Evolutionary conservation across 2,888 invertebrate genomes (phyloP), one percentile per base, ranked within the genome.

Genomic region (Neocrepidodera transversa): DNA sequence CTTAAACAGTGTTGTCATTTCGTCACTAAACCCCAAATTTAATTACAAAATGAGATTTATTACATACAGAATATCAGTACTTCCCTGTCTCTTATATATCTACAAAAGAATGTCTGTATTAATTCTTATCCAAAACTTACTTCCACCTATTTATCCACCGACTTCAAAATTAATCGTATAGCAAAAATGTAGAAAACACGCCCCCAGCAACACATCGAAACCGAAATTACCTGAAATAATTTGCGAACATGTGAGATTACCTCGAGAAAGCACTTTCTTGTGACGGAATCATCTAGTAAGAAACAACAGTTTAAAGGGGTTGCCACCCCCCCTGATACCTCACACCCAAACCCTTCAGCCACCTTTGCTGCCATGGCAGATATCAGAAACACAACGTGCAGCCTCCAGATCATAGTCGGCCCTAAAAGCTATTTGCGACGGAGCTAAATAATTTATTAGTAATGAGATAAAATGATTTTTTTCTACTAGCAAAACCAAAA

Each of bases 161-260:
- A 11, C 11, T 30, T 2, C 28, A 11, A 32, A 45, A 53, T 53
- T 53, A 53, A 43, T 43, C 35, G 11, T 61, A 53, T 36, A 35
- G 7, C 45, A 17, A 51, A 51, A 51, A 51, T 30, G 40, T 18
- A 4, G 20, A 53, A 52, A 58, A 65, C 62, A 60, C 62, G 58
- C 62, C 65, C 50, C 30, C 38, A 60, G 42, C 28, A 45, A 26
- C 28, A 32, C 54, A 50, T 43, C 49, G 53, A 53, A 58, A 40
- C 43, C n/a, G n/a, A 58, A 60, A 62, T 67, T 65, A 65, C 63
- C 62, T 58, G 66, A 54, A 67, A 66, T 68, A 60, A 70, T 68
- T 65, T 68, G 70, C 68, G 66, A 68, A 67, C 70, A 68, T 65
- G 60, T 61, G 65, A 63, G 65, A 66, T 68, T 68, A 68, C 68